Conservation (phyloP, 1,140 invertebrate genomes). For the Philopotamus ludificatus region DNA sequence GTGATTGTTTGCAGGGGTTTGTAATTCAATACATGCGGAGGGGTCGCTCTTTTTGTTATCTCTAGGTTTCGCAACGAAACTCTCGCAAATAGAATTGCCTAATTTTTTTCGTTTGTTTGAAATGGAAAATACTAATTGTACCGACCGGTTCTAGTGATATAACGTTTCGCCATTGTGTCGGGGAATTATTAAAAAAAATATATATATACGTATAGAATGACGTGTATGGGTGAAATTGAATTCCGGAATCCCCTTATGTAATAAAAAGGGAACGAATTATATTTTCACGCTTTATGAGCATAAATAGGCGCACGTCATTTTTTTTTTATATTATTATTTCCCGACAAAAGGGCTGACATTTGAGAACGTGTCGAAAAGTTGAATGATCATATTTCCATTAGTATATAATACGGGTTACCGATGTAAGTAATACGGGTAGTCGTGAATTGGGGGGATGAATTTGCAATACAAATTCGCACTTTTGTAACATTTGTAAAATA, state of each 20-base stretch:
- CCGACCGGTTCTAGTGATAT: no score
- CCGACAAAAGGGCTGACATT: conserved; percentile 15
- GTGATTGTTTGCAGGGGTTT: conserved; percentile 10
- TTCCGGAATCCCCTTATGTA: background rate
- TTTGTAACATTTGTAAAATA: no score
- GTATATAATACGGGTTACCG: background rate
- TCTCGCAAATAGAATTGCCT: no score
- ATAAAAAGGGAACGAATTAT: conserved; percentile 26
- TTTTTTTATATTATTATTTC: no score
- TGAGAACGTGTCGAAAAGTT: conserved; percentile 27
- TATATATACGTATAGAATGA: background rate
- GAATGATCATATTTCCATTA: conserved; percentile 23
- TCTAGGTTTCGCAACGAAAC: background rate
- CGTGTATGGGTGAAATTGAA: background rate
- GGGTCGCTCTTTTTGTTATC: background rate
- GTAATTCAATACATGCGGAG: conserved; percentile 20
- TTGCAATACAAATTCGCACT: no score
- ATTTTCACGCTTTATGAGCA: conserved; percentile 29
- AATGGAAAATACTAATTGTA: no score
- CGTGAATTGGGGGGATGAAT: no score
- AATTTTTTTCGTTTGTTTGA: no score
- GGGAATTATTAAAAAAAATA: no score
- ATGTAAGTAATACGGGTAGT: background rate
- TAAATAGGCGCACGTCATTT: conserved; percentile 27
- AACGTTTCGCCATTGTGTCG: no score